A percentile compares a stretch with the other conserved stretches of the same genome.
Conservation (phyloP, 1,140 invertebrate genomes). For the Drosophila malerkotliana region DNA sequence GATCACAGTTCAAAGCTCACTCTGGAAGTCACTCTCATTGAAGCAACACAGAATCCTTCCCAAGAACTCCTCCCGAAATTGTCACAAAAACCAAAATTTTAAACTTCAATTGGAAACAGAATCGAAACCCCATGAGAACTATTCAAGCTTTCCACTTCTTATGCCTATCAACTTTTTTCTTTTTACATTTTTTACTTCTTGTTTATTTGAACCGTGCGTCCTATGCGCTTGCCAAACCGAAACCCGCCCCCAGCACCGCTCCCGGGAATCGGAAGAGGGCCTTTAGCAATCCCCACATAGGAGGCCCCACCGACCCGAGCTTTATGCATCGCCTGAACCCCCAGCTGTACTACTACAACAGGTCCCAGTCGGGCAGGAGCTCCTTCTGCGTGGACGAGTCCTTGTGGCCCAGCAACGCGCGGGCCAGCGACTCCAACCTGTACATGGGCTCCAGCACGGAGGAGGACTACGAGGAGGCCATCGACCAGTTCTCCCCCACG, state of each 20-base stretch:
- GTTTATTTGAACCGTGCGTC: constrained; percentile 26
- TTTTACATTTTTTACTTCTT: constrained; percentile 25
- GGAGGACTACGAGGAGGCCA: constrained; percentile 72
- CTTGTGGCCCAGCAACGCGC: constrained; percentile 53
- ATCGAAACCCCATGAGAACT: constrained; percentile 13
- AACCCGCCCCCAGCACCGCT: constrained; percentile 12
- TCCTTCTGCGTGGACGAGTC: constrained; percentile 77
- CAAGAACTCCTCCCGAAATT: background rate
- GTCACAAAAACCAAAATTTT: background rate
- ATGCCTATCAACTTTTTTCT: constrained; percentile 17
- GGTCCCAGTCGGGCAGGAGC: constrained; percentile 63
- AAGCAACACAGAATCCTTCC: constrained; percentile 24
- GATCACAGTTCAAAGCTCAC: constrained; percentile 25
- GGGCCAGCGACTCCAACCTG: constrained; percentile 61
- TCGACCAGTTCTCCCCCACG: constrained; percentile 77
- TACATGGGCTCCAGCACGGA: constrained; percentile 47
- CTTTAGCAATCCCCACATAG: constrained; percentile 77
- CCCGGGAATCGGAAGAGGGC: constrained; percentile 64
- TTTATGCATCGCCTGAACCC: constrained; percentile 57
- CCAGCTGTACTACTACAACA: constrained; percentile 72
- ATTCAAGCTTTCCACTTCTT: constrained; percentile 23
- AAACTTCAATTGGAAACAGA: constrained; percentile 23
- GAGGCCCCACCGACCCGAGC: constrained; percentile 30
- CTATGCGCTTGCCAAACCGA: constrained; percentile 25
- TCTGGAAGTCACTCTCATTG: constrained; percentile 23